Percentiles rank a stretch among this genome's conserved stretches.
phyloP scores from a whole-genome alignment of 2,888 invertebrate genomes.

The Ametastegia equiseti region DNA sequence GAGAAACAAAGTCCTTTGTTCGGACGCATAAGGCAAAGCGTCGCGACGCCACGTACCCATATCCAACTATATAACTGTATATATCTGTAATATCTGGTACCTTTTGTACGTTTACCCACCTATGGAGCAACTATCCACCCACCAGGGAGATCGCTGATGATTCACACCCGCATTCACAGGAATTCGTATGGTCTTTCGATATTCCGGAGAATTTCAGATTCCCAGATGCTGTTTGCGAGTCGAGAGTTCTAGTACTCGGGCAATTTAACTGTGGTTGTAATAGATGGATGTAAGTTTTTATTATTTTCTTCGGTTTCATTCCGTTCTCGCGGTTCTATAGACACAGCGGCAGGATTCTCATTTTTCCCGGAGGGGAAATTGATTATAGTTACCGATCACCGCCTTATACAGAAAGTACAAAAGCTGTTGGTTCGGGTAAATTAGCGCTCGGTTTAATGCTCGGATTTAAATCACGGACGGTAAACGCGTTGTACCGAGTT shows the following conservation, averaged over 20 bases:
- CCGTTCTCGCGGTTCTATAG: not conserved
- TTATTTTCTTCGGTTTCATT: not conserved
- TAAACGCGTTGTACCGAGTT: not conserved
- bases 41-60: conserved; percentile 25
- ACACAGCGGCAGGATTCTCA: not conserved
- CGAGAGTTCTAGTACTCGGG: not conserved
- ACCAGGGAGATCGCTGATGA: conserved; percentile 25
- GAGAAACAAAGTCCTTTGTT: conserved; percentile 40
- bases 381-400: not conserved
- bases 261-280: not conserved
- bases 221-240: not conserved
- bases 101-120: not conserved
- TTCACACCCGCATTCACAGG: conserved; percentile 2
- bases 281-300: not conserved
- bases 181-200: not conserved
- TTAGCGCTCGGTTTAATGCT: conserved; percentile 22
- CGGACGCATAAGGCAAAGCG: conserved; percentile 37
- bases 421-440: conserved; percentile 7
- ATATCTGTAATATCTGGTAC: not conserved
- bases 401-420: conserved; percentile 1
- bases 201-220: conserved; percentile 18
- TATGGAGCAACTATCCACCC: conserved; percentile 36
- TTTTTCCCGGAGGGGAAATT: not conserved
- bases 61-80: not conserved
- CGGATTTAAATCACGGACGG: not conserved